Percentiles rank a stretch among this genome's conserved stretches.
phyloP scores from a whole-genome alignment of 2,113 vertebrate species.

The Campylomormyrus numenius region DNA sequence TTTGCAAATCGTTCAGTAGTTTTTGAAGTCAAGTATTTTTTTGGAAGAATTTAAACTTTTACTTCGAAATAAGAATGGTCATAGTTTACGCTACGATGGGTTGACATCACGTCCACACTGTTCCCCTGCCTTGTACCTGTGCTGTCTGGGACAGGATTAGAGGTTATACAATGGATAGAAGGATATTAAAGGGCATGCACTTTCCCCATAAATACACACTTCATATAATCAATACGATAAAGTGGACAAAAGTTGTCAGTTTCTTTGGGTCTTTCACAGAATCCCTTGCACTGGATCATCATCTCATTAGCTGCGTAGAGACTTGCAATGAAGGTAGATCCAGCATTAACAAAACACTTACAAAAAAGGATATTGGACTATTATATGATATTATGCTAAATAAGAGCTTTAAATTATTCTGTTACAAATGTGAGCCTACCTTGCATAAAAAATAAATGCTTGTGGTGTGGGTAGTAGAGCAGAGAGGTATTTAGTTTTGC shows the following conservation, averaged over 20 bases:
- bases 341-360: not conserved
- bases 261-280: not conserved
- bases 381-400: not conserved
- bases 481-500: not conserved
- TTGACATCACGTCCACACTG: not conserved
- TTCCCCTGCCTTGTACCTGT: not conserved
- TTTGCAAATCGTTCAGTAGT: not conserved
- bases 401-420: not conserved
- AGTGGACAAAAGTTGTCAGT: not conserved
- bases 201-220: not conserved
- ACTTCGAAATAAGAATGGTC: not conserved
- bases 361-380: not conserved
- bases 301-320: not conserved
- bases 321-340: not conserved
- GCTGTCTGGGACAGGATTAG: not conserved
- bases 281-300: not conserved
- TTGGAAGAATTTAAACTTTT: not conserved
- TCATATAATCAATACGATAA: not conserved
- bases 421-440: not conserved
- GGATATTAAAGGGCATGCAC: not conserved
- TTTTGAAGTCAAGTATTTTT: not conserved
- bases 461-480: not conserved
- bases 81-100: not conserved
- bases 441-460: not conserved
- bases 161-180: not conserved